A percentile compares a stretch with the other conserved stretches of the same genome.
Conservation (phyloP, 2,888 invertebrate genomes). For the Luffia ferchaultella region DNA sequence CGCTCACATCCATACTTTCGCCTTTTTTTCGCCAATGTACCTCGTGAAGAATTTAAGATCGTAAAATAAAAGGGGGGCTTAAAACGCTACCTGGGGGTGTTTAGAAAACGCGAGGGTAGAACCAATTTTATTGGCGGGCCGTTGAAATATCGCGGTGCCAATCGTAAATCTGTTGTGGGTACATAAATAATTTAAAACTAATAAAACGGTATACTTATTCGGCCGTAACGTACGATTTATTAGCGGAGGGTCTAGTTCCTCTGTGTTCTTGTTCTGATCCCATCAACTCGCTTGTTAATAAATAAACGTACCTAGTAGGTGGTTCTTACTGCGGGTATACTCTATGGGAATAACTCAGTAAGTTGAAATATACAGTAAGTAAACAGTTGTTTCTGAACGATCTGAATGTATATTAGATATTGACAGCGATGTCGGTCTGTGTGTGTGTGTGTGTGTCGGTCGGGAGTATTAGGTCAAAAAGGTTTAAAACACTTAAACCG, state of each 20-base stretch:
- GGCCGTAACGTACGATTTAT: not conserved
- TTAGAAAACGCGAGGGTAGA: constrained; percentile 28
- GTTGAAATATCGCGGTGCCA: constrained; percentile 55
- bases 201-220: constrained; percentile 31
- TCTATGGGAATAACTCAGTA: too few relatives aligned
- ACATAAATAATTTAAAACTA: constrained; percentile 66
- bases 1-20: constrained; percentile 29
- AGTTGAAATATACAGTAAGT: too few relatives aligned
- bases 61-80: constrained; percentile 54
- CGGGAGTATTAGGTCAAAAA: too few relatives aligned
- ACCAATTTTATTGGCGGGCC: constrained; percentile 53
- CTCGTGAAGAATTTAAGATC: constrained; percentile 60
- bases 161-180: constrained; percentile 59
- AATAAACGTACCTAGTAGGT: too few relatives aligned
- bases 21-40: constrained; percentile 41
- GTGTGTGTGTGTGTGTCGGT: too few relatives aligned
- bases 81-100: constrained; percentile 5
- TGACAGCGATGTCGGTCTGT: too few relatives aligned
- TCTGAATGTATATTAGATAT: too few relatives aligned
- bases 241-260: not conserved
- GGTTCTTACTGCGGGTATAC: too few relatives aligned
- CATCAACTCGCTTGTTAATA: not conserved
- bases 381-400: too few relatives aligned
- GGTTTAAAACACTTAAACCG: too few relatives aligned
- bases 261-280: not conserved